A percentile compares a stretch with the other conserved stretches of the same genome.
These are phyloP conservation scores for Eupelmus urozonus DNA, from an alignment of 2,888 invertebrate genomes.

Conservation along the genomic window DNA sequence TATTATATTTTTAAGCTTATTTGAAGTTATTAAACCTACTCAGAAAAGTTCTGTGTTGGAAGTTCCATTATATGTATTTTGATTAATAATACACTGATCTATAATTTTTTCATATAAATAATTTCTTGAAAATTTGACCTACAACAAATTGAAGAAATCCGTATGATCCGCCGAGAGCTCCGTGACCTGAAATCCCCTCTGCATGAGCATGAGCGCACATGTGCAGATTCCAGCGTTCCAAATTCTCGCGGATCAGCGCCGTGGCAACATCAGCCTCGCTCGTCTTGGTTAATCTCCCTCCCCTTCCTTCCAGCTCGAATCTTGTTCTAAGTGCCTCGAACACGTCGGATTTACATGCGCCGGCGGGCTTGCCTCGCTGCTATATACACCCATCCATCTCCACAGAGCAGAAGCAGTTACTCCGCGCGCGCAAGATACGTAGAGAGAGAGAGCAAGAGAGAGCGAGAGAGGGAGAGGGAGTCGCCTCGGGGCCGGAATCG, in stretches of 20 bases:
- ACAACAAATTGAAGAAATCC: too few relatives aligned
- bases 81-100: too few relatives aligned
- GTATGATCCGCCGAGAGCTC: too few relatives aligned
- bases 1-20: too few relatives aligned
- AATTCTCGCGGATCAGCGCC: background rate
- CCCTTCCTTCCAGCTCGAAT: constrained; percentile 27
- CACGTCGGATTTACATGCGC: constrained; percentile 48
- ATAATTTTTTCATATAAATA: too few relatives aligned
- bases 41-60: too few relatives aligned
- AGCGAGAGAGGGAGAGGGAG: constrained; percentile 57
- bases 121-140: too few relatives aligned
- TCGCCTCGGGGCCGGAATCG: constrained; percentile 76
- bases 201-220: too few relatives aligned
- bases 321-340: constrained; percentile 50
- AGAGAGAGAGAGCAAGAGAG: constrained; percentile 7
- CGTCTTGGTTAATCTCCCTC: constrained; percentile 18
- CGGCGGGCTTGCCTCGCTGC: background rate
- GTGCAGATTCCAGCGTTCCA: background rate
- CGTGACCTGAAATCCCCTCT: too few relatives aligned
- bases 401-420: constrained; percentile 16
- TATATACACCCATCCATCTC: too few relatives aligned
- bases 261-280: background rate
- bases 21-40: too few relatives aligned
- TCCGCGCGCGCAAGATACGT: constrained; percentile 5
- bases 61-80: too few relatives aligned